Evolutionary conservation across 1,140 invertebrate species (phyloP), one percentile per base, ranked within the genome.

Genomic region (Zeugodacus cucurbitae): DNA sequence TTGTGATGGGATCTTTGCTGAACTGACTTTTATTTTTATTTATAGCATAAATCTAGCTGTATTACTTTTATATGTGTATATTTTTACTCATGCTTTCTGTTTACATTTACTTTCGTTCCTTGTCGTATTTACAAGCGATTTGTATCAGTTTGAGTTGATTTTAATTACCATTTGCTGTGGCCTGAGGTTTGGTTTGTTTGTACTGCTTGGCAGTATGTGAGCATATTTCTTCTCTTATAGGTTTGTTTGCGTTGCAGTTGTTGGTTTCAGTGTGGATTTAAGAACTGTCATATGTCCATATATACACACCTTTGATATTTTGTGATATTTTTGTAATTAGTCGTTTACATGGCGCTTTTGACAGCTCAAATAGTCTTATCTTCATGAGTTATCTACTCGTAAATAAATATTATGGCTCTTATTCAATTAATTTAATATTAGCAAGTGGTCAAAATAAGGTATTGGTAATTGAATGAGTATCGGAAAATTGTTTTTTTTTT

Each of bases 111-210:
- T 54, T 41, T 88, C 41, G 20, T 32, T 70, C n/a, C 34, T 57
- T 88, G 34, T 88, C 20, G 22, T 37, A 88, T 90, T 90, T 90
- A 89, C 90, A 64, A 87, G 88, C 88, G 90, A 90, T 90, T 90
- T 90, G 87, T 89, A 90, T 90, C 90, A 90, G 89, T 88, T 92
- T 90, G 91, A 90, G 90, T 92, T 90, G 91, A 90, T 92, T 91
- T 92, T 92, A 92, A 92, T 92, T 92, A 92, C 91, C 91, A 89
- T 59, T 87, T 62, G 62, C 58, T 82, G 74, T 82, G 74, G 74
- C 10, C 26, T 82, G 74, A 82, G 74, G 34, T 58, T 87, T 44
- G 8, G 22, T 82, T 48, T 41, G 34, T 44, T 48, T 41, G 41
- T 82, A 26, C 26, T 22, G 17, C 70, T 41, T 74, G 37, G 0